These are phyloP conservation scores for Porites rus DNA, from an alignment of 92 coral and sea anemone genomes.

Conservation along the genomic window DNA sequence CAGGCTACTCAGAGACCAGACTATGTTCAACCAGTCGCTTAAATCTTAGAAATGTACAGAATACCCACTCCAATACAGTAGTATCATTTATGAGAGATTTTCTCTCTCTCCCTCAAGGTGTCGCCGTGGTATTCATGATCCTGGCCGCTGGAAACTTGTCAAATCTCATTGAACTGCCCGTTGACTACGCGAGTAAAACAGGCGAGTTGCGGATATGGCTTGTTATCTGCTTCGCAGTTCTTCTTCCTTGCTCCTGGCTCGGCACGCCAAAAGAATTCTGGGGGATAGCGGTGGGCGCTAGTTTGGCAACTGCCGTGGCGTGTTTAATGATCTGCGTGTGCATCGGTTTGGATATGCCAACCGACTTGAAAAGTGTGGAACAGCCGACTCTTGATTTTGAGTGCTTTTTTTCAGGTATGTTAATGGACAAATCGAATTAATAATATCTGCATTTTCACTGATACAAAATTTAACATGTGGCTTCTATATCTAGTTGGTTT, in stretches of 20 bases:
- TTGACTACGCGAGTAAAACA: conserved; percentile 28
- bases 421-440: background rate
- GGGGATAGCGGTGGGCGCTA: conserved; percentile 94
- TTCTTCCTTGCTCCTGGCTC: conserved; percentile 92
- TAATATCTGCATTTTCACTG: background rate
- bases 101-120: conserved; percentile 66
- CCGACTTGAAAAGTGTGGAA: conserved; percentile 60
- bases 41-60: too few species aligned
- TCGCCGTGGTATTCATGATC: conserved; percentile 85
- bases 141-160: conserved; percentile 89
- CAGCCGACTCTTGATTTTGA: conserved; percentile 62
- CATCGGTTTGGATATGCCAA: conserved; percentile 77
- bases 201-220: conserved; percentile 88
- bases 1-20: too few species aligned
- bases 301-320: conserved; percentile 87
- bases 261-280: conserved; percentile 98
- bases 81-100: background rate
- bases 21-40: too few species aligned
- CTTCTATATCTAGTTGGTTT: background rate
- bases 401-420: conserved; percentile 90
- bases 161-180: conserved; percentile 71
- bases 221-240: conserved; percentile 76
- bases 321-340: conserved; percentile 82
- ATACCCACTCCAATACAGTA: background rate
- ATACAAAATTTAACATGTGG: background rate